phyloP scores from a whole-genome alignment of 2,113 vertebrate species.

The Megaleporinus macrocephalus region DNA sequence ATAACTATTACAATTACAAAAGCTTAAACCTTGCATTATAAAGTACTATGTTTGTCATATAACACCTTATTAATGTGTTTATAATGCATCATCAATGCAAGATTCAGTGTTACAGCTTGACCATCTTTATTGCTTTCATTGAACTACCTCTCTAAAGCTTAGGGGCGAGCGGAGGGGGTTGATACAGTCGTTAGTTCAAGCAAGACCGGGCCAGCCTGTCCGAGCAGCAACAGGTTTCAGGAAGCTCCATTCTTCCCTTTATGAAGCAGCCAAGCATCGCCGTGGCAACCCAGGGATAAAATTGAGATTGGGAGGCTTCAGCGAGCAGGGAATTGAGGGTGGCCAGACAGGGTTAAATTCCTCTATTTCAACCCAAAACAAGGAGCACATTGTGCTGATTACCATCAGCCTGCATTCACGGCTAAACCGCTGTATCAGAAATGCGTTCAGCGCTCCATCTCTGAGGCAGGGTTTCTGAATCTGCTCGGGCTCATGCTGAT shows the following conservation, averaged over 20 bases:
- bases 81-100: too few relatives aligned
- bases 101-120: too few relatives aligned
- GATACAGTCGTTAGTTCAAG: slow-evolving; percentile 70
- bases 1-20: too few relatives aligned
- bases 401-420: slow-evolving; percentile 8
- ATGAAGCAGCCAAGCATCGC: slow-evolving; percentile 71
- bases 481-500: neutral
- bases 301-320: slow-evolving; percentile 65
- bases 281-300: slow-evolving; percentile 61
- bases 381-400: slow-evolving; percentile 42
- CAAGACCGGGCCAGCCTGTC: slow-evolving; percentile 64
- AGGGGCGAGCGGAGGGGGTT: slow-evolving; percentile 55
- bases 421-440: slow-evolving; percentile 29
- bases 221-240: slow-evolving; percentile 65
- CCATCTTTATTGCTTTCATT: too few relatives aligned
- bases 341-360: slow-evolving; percentile 59
- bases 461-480: neutral
- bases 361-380: slow-evolving; percentile 36
- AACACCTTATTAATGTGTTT: too few relatives aligned
- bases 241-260: slow-evolving; percentile 72
- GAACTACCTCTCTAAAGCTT: slow-evolving; percentile 34
- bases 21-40: too few relatives aligned
- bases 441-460: neutral
- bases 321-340: slow-evolving; percentile 56
- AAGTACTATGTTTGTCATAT: too few relatives aligned